Evolutionary conservation across 2,113 vertebrate genomes (phyloP).

Genomic region (Dunckerocampus dactyliophorus): DNA sequence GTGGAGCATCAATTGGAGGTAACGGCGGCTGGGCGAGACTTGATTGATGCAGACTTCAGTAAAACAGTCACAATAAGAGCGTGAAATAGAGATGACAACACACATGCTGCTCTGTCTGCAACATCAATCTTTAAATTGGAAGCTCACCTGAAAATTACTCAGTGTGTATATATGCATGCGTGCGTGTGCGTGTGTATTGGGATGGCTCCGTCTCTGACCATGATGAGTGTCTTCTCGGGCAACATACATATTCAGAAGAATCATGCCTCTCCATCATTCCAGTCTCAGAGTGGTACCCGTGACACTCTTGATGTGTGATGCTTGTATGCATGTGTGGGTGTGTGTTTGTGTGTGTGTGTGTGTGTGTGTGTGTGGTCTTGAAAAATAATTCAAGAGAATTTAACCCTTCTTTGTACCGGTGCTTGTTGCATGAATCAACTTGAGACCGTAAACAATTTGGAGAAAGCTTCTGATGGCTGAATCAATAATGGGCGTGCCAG

Average conservation of each 20-base stretch:
- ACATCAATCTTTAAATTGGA: constrained; percentile 64
- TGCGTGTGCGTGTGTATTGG: constrained; percentile 10
- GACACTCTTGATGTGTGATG: constrained; percentile 27
- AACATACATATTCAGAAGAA: constrained; percentile 62
- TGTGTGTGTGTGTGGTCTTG: not conserved
- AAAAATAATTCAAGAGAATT: not conserved
- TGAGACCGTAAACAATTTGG: not conserved
- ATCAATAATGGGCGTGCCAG: no score
- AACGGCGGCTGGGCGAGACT: not conserved
- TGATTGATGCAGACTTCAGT: constrained; percentile 51
- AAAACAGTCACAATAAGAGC: constrained; percentile 45
- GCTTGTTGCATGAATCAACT: constrained; percentile 9
- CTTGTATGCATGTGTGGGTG: not conserved
- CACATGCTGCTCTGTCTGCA: constrained; percentile 58
- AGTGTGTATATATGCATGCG: constrained; percentile 9
- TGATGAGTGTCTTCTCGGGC: constrained; percentile 56
- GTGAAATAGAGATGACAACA: constrained; percentile 49
- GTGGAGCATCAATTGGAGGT: not conserved
- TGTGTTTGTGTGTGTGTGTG: not conserved
- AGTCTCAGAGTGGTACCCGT: constrained; percentile 24
- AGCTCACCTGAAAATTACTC: constrained; percentile 58
- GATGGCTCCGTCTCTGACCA: constrained; percentile 32
- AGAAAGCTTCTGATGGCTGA: not conserved
- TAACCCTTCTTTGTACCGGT: not conserved
- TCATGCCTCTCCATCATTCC: constrained; percentile 51